Base-by-base conservation (phyloP, 2,888 invertebrate genomes). In the Heteromurus nitidus region DNA sequence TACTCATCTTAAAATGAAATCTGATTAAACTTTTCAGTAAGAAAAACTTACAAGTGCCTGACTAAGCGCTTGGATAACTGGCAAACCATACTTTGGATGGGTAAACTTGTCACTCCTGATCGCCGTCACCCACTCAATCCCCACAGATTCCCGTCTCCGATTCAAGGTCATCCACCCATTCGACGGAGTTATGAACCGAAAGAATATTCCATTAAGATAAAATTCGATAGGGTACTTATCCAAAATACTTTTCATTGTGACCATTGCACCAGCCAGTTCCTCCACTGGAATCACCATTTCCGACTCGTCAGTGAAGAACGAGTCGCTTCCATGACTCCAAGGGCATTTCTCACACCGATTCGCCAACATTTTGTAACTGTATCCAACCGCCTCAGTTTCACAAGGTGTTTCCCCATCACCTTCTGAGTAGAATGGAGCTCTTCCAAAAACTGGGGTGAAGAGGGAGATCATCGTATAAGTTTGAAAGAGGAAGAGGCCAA, bases 331-430 rank as follows among this genome's bases (percentile, higher is more conserved):
- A 13, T 60, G 31, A 60, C 7, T 3, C 60, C 60, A 60, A 28
- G 30, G 2, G 28, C 60, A 60, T 5, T 11, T 9, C 2, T 26
- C 30, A 20, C 60, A 60, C 9, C n/a, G 26, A 28, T 60, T 60
- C 2, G 60, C 5, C 28, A 60, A 16, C 60, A 60, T 60, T 60
- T 60, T 60, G 31, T 60, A 22, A 28, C 16, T 20, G 22, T n/a
- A 28, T 26, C 60, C 60, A 9, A n/a, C 18, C 2, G 60, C 16
- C 16, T 20, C 22, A 5, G 18, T 11, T 16, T 20, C 7, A 11
- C 26, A 24, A 11, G 30, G 22, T 11, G 3, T 3, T 11, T 28
- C 1, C 9, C 22, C 26, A 16, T 22, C 22, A 11, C 16, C 5
- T 9, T 3, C 18, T 3, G 60, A 30, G 22, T n/a, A 60, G 3